phyloP scores from a whole-genome alignment of 2,113 vertebrate species.

The Colistium nudipinnis region DNA sequence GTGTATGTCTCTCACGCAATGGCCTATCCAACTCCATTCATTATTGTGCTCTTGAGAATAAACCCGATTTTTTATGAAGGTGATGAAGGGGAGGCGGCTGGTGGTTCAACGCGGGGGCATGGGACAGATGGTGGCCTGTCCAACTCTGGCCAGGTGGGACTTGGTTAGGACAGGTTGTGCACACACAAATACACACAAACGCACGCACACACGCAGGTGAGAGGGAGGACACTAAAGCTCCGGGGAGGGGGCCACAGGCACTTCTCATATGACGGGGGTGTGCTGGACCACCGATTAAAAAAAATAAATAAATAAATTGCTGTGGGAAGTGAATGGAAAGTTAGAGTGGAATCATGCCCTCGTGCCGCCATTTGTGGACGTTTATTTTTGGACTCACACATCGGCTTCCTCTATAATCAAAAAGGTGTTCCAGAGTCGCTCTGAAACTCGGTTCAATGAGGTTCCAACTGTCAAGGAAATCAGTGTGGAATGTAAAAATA shows the following conservation, averaged over 20 bases:
- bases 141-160: constrained; percentile 54
- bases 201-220: constrained; percentile 41
- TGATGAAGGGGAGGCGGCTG: constrained; percentile 53
- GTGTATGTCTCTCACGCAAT: constrained; percentile 28
- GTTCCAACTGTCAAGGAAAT: not conserved
- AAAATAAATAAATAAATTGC: not conserved
- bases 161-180: constrained; percentile 43
- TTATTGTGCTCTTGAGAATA: constrained; percentile 20
- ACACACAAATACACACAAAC: constrained; percentile 7
- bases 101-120: constrained; percentile 55
- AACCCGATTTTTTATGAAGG: constrained; percentile 26
- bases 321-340: constrained; percentile 10
- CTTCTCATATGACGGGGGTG: constrained; percentile 4
- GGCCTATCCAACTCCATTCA: constrained; percentile 15
- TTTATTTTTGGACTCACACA: not conserved
- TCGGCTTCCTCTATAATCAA: not conserved
- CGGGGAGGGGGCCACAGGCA: constrained; percentile 18
- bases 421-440: not conserved
- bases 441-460: not conserved
- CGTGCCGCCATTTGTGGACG: not conserved
- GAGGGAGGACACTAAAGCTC: constrained; percentile 38
- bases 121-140: constrained; percentile 75
- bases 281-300: too few species aligned
- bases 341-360: not conserved
- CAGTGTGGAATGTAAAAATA: not conserved